Evolutionary conservation across 2,888 invertebrate species (phyloP).

Genomic region (Tethea ocularis): DNA sequence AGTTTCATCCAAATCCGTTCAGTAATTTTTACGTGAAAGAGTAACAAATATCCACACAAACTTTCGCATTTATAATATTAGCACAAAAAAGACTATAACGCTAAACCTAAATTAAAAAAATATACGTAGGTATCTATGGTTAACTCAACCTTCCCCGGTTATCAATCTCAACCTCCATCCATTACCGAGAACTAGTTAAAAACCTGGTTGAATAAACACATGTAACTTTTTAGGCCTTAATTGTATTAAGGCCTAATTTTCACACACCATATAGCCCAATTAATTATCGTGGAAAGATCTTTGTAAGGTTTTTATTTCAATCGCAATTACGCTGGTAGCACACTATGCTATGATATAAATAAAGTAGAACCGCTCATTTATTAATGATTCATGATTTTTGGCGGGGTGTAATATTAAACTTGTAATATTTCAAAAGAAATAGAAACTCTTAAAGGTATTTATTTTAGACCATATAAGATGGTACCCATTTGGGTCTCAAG

Average conservation of each 20-base stretch:
- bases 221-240: neutral
- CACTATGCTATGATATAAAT: neutral
- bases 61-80: no score
- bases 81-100: no score
- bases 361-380: neutral
- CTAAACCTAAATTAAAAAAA: no score
- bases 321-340: neutral
- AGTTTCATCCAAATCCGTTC: no score
- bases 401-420: no score
- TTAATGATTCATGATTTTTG: neutral
- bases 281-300: constrained; percentile 12
- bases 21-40: no score
- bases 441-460: no score
- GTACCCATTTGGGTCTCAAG: no score
- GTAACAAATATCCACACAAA: no score
- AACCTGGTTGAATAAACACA: neutral
- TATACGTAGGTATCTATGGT: neutral
- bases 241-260: neutral
- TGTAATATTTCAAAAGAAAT: no score
- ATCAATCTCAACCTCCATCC: neutral
- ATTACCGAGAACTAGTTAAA: neutral
- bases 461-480: no score
- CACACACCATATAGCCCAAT: constrained; percentile 24
- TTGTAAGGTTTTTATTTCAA: constrained; percentile 4
- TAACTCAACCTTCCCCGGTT: neutral